Base-by-base conservation (phyloP, 2,113 vertebrate genomes). In the Elephas maximus region DNA sequence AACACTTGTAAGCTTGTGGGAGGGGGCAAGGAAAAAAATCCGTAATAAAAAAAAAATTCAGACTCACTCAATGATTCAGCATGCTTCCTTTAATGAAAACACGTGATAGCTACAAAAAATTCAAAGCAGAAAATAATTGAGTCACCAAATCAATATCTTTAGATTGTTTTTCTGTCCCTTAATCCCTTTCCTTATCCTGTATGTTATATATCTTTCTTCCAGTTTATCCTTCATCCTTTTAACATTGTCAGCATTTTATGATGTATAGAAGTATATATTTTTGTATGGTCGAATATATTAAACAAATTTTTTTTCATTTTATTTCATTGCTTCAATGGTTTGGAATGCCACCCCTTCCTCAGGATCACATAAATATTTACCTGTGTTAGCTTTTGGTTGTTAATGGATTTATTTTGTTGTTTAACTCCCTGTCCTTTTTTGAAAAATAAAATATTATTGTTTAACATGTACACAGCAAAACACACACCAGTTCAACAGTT, bases 211-310 rank as follows among this genome's bases (percentile, higher is more conserved):
- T 77, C 45, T 78, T 95, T 74, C 26, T 23, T 44, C 11, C 23
- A 74, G 33, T 83, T 89, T 87, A 23, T 71, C 23, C 53, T 94
- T 78, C 80, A 8, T 93, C 28, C 28, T 96, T 92, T 73, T 87
- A 23, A 79, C 81, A 67, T 83, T n/a, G 9, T 71, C 63, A n/a
- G 10, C 45, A 24, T 89, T 89, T 94, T 80, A 44, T 93, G 15
- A 80, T 37, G 1, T 80, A 7, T 85, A 90, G n/a, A 90, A 88
- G 24, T 44, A 0, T 76, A 15, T 90, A 73, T 41, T 95, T 67
- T 94, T 93, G 45, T 41, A 7, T 69, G 74, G n/a, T 41, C 45
- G 89, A 78, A 48, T 30, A 5, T 44, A 17, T 48, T 12, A 57
- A 57, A 7, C 5, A 23, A 33, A 4, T 8, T 69, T 24, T 48